Base-by-base conservation (phyloP, 2,797 vertebrate species). In the Lagocephalus sceleratus region DNA sequence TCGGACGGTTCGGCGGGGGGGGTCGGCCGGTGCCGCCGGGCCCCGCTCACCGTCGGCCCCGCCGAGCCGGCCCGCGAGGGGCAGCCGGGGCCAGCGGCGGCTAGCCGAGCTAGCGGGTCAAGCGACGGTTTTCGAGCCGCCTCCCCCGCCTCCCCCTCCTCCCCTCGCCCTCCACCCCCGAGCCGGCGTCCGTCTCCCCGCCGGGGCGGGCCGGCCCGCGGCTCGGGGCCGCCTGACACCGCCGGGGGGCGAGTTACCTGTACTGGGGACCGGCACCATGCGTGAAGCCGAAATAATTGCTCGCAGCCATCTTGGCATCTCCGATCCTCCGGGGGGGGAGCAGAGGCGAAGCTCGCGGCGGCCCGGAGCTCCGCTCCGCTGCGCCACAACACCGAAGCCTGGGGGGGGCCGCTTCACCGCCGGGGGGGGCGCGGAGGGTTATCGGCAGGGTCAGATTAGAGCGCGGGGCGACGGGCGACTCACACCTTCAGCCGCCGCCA, bases 281-380 rank as follows among this genome's bases (percentile, higher is more conserved):
- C 69, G 90, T 84, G 63, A 88, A 90, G 41, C 90, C 85, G 55
- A 85, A 91, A 62, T 84, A 90, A 81, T 89, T 87, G 70, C 90
- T 89, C 64, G 92, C 91, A 87, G 92, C 93, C 94, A 94, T 94
- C 87, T 93, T 93, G 75, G 81, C 85, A 83, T 85, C 85, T 78
- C 85, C 85, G 59, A 74, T 62, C 63, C 43, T 63, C 66, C 67
- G 62, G 58, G 48, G 68, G 50, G 20, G 45, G 15, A 54, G 50
- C 60, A 60, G 69, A 66, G 40, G n/a, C n/a, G n/a, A n/a, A 42
- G 17, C 32, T 35, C 32, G 32, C 32, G 3, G 32, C 32, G 32
- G 12, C 32, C 14, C 32, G 32, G 32, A 10, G 12, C 32, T 4
- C 14, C 32, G 32, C 32, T 35, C 2, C 14, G 12, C 60, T 58